Evolutionary conservation across 2,797 vertebrate genomes (phyloP).

Genomic region (Rhinichthys osculus): DNA sequence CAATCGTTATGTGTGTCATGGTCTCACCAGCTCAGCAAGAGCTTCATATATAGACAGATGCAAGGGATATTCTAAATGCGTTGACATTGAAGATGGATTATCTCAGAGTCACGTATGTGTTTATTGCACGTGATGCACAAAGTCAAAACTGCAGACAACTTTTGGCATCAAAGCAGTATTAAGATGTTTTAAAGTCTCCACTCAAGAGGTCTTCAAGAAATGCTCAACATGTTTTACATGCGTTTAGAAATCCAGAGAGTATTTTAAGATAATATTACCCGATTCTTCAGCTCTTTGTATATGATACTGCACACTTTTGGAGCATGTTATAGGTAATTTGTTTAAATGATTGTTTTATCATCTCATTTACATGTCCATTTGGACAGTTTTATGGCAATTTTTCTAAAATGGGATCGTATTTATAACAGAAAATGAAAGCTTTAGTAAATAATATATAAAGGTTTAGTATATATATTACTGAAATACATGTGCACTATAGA

Average conservation of each 20-base stretch:
- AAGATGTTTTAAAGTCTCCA: background rate
- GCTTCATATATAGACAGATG: slow-evolving; percentile 28
- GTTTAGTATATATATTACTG: background rate
- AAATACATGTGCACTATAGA: background rate
- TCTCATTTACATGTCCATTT: background rate
- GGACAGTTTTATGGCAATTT: background rate
- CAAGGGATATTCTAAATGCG: slow-evolving; percentile 41
- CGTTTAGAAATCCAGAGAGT: background rate
- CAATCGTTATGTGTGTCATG: slow-evolving; percentile 9
- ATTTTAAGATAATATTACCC: slow-evolving; percentile 1
- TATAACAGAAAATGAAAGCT: background rate
- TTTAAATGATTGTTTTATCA: background rate
- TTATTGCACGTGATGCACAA: slow-evolving; percentile 64
- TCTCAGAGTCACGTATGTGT: slow-evolving; percentile 31
- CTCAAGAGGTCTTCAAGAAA: background rate
- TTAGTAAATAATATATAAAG: background rate
- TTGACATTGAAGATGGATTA: slow-evolving; percentile 53
- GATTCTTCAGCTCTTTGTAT: background rate
- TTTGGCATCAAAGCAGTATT: background rate
- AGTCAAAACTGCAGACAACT: slow-evolving; percentile 45
- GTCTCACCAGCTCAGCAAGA: background rate
- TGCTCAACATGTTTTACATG: background rate
- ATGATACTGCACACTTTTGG: background rate
- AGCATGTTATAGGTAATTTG: background rate
- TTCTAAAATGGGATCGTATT: background rate